Percentiles rank a stretch among this genome's conserved stretches.
Conservation (phyloP, 2,888 invertebrate genomes). For the Scotopteryx bipunctaria region DNA sequence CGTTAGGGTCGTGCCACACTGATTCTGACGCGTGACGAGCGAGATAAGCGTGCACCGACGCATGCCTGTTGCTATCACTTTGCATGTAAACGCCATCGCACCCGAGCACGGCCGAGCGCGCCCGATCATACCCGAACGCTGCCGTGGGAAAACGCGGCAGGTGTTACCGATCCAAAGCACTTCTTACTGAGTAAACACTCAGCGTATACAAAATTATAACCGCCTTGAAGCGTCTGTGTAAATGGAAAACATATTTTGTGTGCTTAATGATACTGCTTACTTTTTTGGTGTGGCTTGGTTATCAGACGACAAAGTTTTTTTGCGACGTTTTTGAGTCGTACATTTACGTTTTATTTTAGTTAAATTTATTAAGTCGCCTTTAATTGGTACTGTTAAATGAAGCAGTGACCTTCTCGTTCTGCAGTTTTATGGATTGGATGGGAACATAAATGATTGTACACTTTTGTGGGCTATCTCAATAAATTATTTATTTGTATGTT, state of each 20-base stretch:
- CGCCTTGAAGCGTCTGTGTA: constrained; percentile 79
- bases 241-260: constrained; percentile 84
- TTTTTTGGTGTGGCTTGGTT: constrained; percentile 76
- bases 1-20: constrained; percentile 56
- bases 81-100: constrained; percentile 56
- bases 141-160: constrained; percentile 81
- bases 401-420: constrained; percentile 60
- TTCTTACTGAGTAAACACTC: constrained; percentile 83
- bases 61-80: constrained; percentile 43
- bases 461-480: constrained; percentile 36
- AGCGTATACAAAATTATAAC: constrained; percentile 82
- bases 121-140: constrained; percentile 70
- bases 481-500: constrained; percentile 19
- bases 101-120: constrained; percentile 53
- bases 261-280: constrained; percentile 81
- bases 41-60: constrained; percentile 45
- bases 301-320: constrained; percentile 71
- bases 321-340: constrained; percentile 62
- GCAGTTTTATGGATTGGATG: constrained; percentile 41
- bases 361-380: constrained; percentile 67
- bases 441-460: constrained; percentile 40
- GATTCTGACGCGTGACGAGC: constrained; percentile 62
- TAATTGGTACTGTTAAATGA: constrained; percentile 71
- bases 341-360: constrained; percentile 64
- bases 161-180: constrained; percentile 80